Conservation (phyloP, 1,140 invertebrate genomes). For the Sinonovacula constricta region DNA sequence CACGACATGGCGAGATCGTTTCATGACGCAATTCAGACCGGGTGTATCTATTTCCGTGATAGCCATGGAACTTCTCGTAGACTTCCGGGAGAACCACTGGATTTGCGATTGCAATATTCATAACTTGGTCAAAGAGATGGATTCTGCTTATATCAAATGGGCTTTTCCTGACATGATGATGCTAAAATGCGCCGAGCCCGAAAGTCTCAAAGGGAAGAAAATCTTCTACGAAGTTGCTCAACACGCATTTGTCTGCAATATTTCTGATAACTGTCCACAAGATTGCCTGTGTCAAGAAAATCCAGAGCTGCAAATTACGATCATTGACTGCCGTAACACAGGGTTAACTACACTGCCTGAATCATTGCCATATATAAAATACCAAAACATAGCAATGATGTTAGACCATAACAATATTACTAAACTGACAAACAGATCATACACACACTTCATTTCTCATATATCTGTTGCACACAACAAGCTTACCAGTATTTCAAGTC, state of each 20-base stretch:
- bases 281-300: constrained; percentile 55
- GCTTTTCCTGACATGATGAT: constrained; percentile 24
- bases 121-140: constrained; percentile 23
- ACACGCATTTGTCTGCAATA: constrained; percentile 54
- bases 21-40: constrained; percentile 19
- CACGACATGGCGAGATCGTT: constrained; percentile 19
- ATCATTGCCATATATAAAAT: constrained; percentile 16
- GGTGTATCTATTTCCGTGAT: neutral
- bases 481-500: constrained; percentile 1
- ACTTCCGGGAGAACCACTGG: constrained; percentile 50
- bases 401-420: constrained; percentile 52
- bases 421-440: constrained; percentile 38
- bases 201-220: constrained; percentile 27
- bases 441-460: constrained; percentile 35
- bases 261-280: constrained; percentile 51
- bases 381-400: constrained; percentile 40
- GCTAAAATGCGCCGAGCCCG: constrained; percentile 41
- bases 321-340: constrained; percentile 48
- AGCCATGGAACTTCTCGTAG: constrained; percentile 40
- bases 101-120: constrained; percentile 56
- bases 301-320: constrained; percentile 34
- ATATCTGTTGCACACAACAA: constrained; percentile 51
- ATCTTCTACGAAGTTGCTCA: constrained; percentile 51
- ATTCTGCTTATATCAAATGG: constrained; percentile 46
- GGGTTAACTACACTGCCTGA: constrained; percentile 43